Conservation (phyloP, 2,888 invertebrate species). For the Pachliopta kotzebuea region DNA sequence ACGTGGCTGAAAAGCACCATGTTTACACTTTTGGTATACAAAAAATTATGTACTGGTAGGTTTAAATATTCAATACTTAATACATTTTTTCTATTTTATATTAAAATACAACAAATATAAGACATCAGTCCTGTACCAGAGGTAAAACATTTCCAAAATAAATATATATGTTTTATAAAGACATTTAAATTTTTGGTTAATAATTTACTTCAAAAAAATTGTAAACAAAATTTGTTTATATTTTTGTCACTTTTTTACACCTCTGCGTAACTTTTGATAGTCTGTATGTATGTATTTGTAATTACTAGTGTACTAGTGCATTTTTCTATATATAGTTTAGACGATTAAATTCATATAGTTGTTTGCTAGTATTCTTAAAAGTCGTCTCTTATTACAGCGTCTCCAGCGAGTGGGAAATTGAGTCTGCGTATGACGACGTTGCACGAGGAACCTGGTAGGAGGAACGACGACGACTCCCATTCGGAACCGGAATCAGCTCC, state of each 20-base stretch:
- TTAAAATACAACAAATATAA: too few relatives aligned
- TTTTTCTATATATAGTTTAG: neutral
- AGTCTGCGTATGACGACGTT: constrained; percentile 95
- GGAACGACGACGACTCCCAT: constrained; percentile 73
- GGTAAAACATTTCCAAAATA: too few relatives aligned
- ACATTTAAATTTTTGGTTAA: too few relatives aligned
- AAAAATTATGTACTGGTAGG: neutral
- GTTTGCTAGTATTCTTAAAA: neutral
- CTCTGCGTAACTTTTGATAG: neutral
- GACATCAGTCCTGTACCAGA: too few relatives aligned
- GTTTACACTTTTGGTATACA: neutral
- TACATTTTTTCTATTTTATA: neutral
- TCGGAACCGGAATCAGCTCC: constrained; percentile 73
- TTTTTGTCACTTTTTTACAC: neutral
- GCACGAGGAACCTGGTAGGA: constrained; percentile 88
- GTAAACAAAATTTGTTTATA: neutral
- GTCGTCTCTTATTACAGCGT: constrained; percentile 80
- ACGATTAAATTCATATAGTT: neutral
- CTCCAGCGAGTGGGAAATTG: constrained; percentile 91
- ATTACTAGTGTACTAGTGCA: neutral
- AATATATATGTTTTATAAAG: too few relatives aligned
- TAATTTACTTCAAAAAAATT: neutral
- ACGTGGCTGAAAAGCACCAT: constrained; percentile 18
- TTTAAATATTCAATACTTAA: neutral
- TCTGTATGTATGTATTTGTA: neutral